Percentiles rank a stretch among this genome's conserved stretches.
phyloP scores from a whole-genome alignment of 2,113 vertebrate genomes.

The Hypanus sabinus region DNA sequence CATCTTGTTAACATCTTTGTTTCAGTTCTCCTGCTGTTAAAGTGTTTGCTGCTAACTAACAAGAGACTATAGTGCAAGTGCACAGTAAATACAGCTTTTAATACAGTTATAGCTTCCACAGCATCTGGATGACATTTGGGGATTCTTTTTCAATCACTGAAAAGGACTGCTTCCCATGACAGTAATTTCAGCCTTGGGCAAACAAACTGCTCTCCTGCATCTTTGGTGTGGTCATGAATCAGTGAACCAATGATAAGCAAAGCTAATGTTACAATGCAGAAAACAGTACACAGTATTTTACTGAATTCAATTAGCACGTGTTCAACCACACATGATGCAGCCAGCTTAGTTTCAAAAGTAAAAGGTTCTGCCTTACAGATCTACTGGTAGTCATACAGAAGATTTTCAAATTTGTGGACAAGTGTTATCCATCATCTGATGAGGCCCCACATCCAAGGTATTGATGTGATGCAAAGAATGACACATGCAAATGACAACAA shows the following conservation, averaged over 20 bases:
- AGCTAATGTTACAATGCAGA: not conserved
- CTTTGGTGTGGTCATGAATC: not conserved
- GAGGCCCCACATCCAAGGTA: not conserved
- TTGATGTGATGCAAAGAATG: not conserved
- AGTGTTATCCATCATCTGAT: not conserved
- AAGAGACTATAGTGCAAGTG: not conserved
- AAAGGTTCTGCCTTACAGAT: slow-evolving; percentile 27
- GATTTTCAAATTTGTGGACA: not conserved
- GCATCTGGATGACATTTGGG: not conserved
- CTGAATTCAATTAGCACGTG: not conserved
- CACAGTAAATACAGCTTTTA: not conserved
- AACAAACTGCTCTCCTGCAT: not conserved
- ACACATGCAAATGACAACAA: not conserved
- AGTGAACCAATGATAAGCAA: not conserved
- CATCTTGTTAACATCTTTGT: too few species aligned
- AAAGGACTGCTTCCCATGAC: not conserved
- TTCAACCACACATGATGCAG: not conserved
- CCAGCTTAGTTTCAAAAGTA: not conserved
- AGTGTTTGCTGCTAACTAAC: too few species aligned
- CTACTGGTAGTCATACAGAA: not conserved
- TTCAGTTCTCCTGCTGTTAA: too few species aligned
- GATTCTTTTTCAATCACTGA: not conserved
- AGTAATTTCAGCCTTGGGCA: not conserved
- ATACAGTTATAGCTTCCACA: not conserved
- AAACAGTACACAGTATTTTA: not conserved